These are phyloP conservation scores for Euzophera pinguis DNA, from an alignment of 2,888 invertebrate genomes.

Conservation along the genomic window DNA sequence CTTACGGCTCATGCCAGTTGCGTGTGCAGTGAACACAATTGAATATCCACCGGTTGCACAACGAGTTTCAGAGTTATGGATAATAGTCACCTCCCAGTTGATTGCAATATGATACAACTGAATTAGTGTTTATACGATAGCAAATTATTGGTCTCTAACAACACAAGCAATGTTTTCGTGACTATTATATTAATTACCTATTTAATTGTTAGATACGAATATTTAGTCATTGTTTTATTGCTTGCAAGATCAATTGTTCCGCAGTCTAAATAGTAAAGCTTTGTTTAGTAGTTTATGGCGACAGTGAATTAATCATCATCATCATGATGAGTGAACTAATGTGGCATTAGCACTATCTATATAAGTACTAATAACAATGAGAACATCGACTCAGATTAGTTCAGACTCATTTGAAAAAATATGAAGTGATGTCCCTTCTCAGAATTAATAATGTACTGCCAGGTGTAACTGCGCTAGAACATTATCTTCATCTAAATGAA, in stretches of 20 bases:
- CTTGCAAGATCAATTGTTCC: no score
- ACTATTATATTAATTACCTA: neutral
- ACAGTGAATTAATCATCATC: no score
- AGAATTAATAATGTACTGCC: neutral
- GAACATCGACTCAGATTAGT: no score
- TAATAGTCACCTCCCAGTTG: conserved; percentile 4
- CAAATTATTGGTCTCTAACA: neutral
- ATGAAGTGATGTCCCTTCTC: no score
- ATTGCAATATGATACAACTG: neutral
- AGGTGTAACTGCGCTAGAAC: neutral
- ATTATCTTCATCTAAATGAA: neutral
- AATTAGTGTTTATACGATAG: neutral
- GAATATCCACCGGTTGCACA: conserved; percentile 3
- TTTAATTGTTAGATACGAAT: no score
- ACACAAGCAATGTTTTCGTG: neutral
- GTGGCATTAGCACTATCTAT: no score
- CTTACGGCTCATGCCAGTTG: neutral
- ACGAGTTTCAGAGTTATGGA: neutral
- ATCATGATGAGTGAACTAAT: no score
- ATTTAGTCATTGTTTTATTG: no score
- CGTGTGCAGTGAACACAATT: conserved; percentile 3
- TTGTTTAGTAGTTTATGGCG: no score
- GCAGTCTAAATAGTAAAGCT: no score
- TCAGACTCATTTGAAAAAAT: no score
- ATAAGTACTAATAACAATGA: no score